Evolutionary conservation across 2,797 vertebrate species (phyloP), one percentile per base, ranked within the genome.

Genomic region (Gallirallus australis): DNA sequence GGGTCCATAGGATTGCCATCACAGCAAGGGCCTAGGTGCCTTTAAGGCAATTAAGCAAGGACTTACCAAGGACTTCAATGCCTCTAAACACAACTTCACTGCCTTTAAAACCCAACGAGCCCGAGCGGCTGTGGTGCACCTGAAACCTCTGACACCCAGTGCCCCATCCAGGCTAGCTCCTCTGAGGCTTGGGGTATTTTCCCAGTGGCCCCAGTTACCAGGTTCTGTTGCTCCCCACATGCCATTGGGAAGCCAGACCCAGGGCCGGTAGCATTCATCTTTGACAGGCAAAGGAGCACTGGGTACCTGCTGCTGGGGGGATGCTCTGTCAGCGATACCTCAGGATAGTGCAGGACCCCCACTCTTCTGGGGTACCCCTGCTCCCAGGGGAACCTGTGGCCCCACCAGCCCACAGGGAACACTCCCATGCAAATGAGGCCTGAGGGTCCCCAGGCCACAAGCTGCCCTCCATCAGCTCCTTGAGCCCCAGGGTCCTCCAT

Each of bases 11-110:
- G 33, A 31, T 81, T 83, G 72, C 56, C 1, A 0, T 87, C 19
- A 35, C 48, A 87, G 42, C 61, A 78, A 86, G 69, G 81, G 33
- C 77, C 88, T 73, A 94, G 93, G 77, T 78, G 57, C 19, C 15
- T 28, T 77, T 89, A 90, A 88, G 69, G 56, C 80, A 88, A 86
- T 88, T 90, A 94, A 95, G 40, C 72, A 88, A 82, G 90, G 89
- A 81, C 59, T 45, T 88, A 81, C 37, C 52, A 89, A 94, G 84
- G 80, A 68, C 31, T 91, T 93, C 42, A 71, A 92, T 79, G 66
- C 39, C 73, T 78, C 92, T 94, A 90, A 93, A 94, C 48, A 59
- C 40, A 87, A 93, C 79, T 93, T 63, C 48, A 71, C 48, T 37
- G 45, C 28, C 35, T 83, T 75, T 82, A 78, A 86, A 86, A 33